Conservation (phyloP, 1,140 invertebrate species). For the Lepidotrigona ventralis region DNA sequence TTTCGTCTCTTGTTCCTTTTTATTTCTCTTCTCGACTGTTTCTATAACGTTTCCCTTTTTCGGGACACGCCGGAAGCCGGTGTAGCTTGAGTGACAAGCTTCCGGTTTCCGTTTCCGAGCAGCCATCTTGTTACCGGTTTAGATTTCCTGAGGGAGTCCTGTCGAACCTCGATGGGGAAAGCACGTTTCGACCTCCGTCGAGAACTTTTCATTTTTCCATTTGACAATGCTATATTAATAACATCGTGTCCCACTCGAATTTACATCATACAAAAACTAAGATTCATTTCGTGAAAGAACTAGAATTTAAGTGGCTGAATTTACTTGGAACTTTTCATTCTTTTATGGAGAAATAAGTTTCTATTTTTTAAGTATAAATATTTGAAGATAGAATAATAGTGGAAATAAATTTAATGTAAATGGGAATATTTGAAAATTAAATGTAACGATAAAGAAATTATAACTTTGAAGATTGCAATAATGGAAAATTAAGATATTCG, state of each 20-base stretch:
- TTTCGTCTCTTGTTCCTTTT: slow-evolving; percentile 31
- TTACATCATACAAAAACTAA: neutral
- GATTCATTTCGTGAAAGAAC: neutral
- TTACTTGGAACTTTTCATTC: neutral
- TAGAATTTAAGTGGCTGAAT: neutral
- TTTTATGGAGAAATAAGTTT: too few species aligned
- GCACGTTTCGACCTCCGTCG: slow-evolving; percentile 36
- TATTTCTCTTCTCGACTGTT: slow-evolving; percentile 45
- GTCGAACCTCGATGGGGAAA: slow-evolving; percentile 52
- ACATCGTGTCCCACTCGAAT: neutral
- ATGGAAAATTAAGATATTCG: too few species aligned
- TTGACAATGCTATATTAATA: neutral
- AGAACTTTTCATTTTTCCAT: slow-evolving; percentile 47
- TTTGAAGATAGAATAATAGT: too few species aligned
- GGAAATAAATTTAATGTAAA: too few species aligned
- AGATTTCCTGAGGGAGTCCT: slow-evolving; percentile 75
- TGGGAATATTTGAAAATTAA: too few species aligned
- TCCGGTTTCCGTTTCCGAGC: slow-evolving; percentile 80
- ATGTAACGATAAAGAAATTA: too few species aligned
- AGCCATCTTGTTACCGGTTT: slow-evolving; percentile 80
- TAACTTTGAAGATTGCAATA: too few species aligned
- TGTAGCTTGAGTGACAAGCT: slow-evolving; percentile 79
- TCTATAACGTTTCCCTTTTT: slow-evolving; percentile 69
- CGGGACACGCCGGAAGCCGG: slow-evolving; percentile 74
- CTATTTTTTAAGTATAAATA: too few species aligned